Percentiles rank a stretch among this genome's conserved stretches.
These are phyloP conservation scores for Nymphalis polychloros DNA, from an alignment of 2,888 invertebrate genomes.

Conservation along the genomic window DNA sequence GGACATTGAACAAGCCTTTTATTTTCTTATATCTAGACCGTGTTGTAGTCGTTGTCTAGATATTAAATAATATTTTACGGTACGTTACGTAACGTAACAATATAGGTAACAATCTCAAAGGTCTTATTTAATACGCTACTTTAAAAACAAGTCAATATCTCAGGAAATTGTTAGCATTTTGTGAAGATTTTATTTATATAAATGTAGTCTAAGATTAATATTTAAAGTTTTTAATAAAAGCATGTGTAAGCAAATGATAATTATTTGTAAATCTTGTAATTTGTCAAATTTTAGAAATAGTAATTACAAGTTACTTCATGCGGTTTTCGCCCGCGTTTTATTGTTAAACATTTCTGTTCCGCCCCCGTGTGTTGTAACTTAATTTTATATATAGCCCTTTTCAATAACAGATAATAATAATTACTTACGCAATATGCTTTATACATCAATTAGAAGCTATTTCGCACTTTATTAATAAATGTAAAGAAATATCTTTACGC, in stretches of 20 bases:
- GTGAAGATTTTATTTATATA: neutral
- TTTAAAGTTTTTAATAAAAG: neutral
- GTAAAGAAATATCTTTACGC: constrained; percentile 1
- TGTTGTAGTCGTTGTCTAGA: neutral
- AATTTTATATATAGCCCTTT: too few species aligned
- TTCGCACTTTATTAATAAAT: neutral
- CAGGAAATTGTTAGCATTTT: neutral
- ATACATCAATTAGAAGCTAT: neutral
- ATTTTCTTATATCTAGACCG: neutral
- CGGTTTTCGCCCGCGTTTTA: too few species aligned
- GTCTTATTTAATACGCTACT: too few species aligned
- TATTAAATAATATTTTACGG: neutral
- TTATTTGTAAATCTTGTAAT: too few species aligned
- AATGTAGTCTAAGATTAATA: neutral
- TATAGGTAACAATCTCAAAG: too few species aligned
- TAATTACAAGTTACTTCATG: too few species aligned
- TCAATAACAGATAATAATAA: neutral
- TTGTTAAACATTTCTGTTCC: too few species aligned
- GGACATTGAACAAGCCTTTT: neutral
- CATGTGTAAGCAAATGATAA: too few species aligned
- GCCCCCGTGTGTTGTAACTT: too few species aligned
- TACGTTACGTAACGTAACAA: too few species aligned
- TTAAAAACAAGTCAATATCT: neutral
- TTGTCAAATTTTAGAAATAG: too few species aligned
- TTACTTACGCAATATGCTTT: neutral